Conservation (phyloP, 1,140 invertebrate species). For the Meloidogyne floridensis region DNA sequence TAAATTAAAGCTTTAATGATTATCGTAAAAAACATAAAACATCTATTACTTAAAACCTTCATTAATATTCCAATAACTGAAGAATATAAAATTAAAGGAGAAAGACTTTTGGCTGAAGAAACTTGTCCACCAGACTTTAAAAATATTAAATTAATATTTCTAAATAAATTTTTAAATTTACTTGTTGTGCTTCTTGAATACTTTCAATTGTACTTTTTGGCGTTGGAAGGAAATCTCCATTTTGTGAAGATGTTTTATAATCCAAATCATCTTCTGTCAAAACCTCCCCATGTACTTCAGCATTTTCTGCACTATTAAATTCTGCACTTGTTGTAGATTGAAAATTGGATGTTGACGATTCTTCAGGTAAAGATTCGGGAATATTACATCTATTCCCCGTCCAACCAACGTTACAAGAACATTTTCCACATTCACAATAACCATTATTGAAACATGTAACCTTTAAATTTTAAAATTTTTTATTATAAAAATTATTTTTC, state of each 20-base stretch:
- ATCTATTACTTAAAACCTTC: too few species aligned
- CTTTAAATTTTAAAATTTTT: constrained; percentile 36
- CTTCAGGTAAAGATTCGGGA: constrained; percentile 24
- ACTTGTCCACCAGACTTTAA: background rate
- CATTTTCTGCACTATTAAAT: background rate
- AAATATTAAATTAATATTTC: background rate
- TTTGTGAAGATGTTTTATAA: background rate
- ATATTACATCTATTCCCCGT: constrained; percentile 57
- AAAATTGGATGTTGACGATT: background rate
- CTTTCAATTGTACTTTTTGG: constrained; percentile 8
- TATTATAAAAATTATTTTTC: background rate
- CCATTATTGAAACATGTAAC: constrained; percentile 55
- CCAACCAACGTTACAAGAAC: constrained; percentile 60
- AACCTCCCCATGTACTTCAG: background rate
- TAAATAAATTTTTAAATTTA: background rate
- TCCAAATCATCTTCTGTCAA: background rate
- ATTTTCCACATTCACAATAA: constrained; percentile 59
- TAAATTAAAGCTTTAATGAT: too few species aligned
- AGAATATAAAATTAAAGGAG: background rate
- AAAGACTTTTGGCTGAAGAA: background rate
- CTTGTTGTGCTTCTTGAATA: background rate
- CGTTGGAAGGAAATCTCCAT: background rate
- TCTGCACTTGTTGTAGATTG: background rate
- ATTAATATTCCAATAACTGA: too few species aligned
- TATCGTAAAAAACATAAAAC: too few species aligned